These are phyloP conservation scores for Scaptomyza pallida DNA, from an alignment of 1,140 invertebrate species.

Conservation along the genomic window DNA sequence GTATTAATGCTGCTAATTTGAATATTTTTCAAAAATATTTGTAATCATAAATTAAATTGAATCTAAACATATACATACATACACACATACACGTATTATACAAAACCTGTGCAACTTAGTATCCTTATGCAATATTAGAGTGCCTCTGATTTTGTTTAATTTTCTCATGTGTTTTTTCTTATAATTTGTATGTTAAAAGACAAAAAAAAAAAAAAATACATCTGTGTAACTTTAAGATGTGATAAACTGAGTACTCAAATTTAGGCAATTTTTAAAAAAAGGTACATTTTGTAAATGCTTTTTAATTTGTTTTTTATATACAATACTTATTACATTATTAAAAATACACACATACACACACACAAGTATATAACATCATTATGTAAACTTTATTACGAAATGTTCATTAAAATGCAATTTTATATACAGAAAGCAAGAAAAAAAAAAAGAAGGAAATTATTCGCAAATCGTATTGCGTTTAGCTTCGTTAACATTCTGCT, in stretches of 20 bases:
- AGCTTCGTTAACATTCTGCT: conserved; percentile 57
- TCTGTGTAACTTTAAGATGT: conserved; percentile 74
- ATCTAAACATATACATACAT: conserved; percentile 38
- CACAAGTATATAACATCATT: conserved; percentile 34
- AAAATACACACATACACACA: conserved; percentile 20
- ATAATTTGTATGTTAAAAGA: conserved; percentile 40
- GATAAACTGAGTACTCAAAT: conserved; percentile 78
- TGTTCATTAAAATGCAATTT: conserved; percentile 66
- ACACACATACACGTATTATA: conserved; percentile 43
- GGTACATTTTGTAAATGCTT: conserved; percentile 74
- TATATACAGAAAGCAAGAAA: conserved; percentile 25
- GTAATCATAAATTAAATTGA: conserved; percentile 35
- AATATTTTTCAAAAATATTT: conserved; percentile 42
- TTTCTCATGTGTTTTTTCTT: conserved; percentile 43
- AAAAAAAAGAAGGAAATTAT: conserved; percentile 42
- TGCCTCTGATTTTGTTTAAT: conserved; percentile 77
- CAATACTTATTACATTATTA: conserved; percentile 39
- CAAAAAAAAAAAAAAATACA: conserved; percentile 51
- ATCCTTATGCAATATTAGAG: conserved; percentile 84
- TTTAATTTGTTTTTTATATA: conserved; percentile 69
- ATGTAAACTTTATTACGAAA: conserved; percentile 62
- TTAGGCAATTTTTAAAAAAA: conserved; percentile 77
- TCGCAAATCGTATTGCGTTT: conserved; percentile 69
- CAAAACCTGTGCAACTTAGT: conserved; percentile 77
- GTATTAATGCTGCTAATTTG: conserved; percentile 39